phyloP scores from a whole-genome alignment of 2,113 vertebrate genomes.

The Sturnira hondurensis region DNA sequence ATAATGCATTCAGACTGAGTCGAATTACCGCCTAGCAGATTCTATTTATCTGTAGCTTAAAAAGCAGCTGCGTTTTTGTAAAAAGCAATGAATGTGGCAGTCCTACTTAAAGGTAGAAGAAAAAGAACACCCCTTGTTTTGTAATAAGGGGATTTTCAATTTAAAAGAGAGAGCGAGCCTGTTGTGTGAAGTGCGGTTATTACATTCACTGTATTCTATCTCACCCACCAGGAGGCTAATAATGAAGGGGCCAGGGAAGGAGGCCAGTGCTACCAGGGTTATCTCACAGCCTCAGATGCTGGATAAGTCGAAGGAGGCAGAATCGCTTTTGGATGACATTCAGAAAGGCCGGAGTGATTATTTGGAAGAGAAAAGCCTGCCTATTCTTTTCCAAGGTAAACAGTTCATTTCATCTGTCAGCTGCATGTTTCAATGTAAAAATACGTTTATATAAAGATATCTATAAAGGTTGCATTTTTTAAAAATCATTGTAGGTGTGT shows the following conservation, averaged over 20 bases:
- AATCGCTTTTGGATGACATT: slow-evolving; percentile 85
- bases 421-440: slow-evolving; percentile 66
- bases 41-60: slow-evolving; percentile 89
- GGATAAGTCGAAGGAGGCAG: slow-evolving; percentile 84
- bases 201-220: slow-evolving; percentile 88
- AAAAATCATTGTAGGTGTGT: slow-evolving; percentile 70
- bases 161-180: slow-evolving; percentile 84
- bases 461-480: slow-evolving; percentile 70
- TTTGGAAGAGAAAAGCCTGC: slow-evolving; percentile 82
- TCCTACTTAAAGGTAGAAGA: slow-evolving; percentile 85
- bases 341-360: slow-evolving; percentile 83
- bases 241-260: slow-evolving; percentile 84
- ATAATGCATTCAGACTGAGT: slow-evolving; percentile 84
- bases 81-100: slow-evolving; percentile 86
- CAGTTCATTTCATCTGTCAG: slow-evolving; percentile 78
- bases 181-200: slow-evolving; percentile 88
- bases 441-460: slow-evolving; percentile 74
- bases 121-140: slow-evolving; percentile 88
- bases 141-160: slow-evolving; percentile 90
- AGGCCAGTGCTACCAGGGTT: slow-evolving; percentile 83
- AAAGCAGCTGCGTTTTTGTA: slow-evolving; percentile 89
- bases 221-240: slow-evolving; percentile 88
- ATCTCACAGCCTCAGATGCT: slow-evolving; percentile 85
- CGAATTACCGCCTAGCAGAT: slow-evolving; percentile 84
- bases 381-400: slow-evolving; percentile 86